These are phyloP conservation scores for Merops nubicus DNA, from an alignment of 2,113 vertebrate genomes.

Conservation along the genomic window DNA sequence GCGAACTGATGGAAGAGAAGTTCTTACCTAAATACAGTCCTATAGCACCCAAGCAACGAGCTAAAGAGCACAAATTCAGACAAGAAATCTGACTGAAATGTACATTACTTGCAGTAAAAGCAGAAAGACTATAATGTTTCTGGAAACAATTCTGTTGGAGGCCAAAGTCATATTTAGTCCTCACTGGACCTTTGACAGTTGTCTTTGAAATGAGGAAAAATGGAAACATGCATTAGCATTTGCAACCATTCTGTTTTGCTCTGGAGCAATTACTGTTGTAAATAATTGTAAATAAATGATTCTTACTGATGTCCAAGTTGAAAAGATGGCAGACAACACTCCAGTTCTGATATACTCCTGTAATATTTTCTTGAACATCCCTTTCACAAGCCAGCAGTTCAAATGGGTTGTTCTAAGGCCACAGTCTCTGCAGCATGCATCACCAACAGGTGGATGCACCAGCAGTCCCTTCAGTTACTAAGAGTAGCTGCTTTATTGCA, in stretches of 20 bases:
- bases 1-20: not conserved
- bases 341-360: not conserved
- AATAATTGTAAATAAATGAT: too few relatives aligned
- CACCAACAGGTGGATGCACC: not conserved
- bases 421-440: not conserved
- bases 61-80: not conserved
- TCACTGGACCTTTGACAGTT: not conserved
- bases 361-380: not conserved
- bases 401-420: not conserved
- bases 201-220: not conserved
- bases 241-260: not conserved
- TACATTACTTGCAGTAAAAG: not conserved
- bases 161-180: not conserved
- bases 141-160: not conserved
- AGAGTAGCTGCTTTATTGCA: not conserved
- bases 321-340: not conserved
- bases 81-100: not conserved
- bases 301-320: accelerated
- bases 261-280: too few relatives aligned
- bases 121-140: not conserved
- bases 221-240: not conserved
- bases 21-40: not conserved
- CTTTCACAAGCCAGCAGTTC: not conserved
- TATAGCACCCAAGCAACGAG: not conserved
- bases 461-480: not conserved